Base-by-base conservation (phyloP, 2,797 vertebrate species). In the Hoplostethus atlanticus region DNA sequence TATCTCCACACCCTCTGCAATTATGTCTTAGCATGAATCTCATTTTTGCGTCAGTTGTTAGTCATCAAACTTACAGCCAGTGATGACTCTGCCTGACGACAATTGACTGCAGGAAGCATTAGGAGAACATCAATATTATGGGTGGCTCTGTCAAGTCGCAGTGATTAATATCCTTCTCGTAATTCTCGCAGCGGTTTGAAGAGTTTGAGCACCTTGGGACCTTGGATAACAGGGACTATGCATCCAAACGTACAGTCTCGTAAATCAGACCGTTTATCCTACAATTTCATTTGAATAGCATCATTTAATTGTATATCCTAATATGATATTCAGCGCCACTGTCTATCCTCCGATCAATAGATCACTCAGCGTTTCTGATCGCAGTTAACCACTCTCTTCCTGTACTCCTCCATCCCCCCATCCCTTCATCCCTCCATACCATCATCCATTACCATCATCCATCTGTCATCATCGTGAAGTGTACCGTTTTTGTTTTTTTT, bases 391-490 rank as follows among this genome's bases (percentile, higher is more conserved):
- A 44, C 31, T 44, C 28, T 2, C 11, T 56, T 50, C 40, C 13
- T 47, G 36, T 62, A 52, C 15, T 69, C 31, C 17, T 25, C 38
- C 2, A 44, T 59, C 51, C 40, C 57, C 11, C 4, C 28, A 21
- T 50, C 47, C 16, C 46, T 34, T 15, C 54, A 40, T 53, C 50
- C 25, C 25, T 28, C 21, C 40, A 42, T 25, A 17, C 57, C 13
- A 30, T 64, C 51, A 59, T 63, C 17, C 66, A 31, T 34, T 48
- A n/a, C 15, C 10, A 55, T 52, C 57, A 21, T 21, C 21, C 48
- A 62, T 72, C 64, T 58, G 47, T 69, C 65, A 76, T 73, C 21
- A 70, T 73, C 62, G 69, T 55, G 8, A 74, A 51, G 5, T 58
- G 55, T 47, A 63, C 55, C 6, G 50, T 34, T 59, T 83, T 73